Base-by-base conservation (phyloP, 2,888 invertebrate species). In the Drosophila falleni region DNA sequence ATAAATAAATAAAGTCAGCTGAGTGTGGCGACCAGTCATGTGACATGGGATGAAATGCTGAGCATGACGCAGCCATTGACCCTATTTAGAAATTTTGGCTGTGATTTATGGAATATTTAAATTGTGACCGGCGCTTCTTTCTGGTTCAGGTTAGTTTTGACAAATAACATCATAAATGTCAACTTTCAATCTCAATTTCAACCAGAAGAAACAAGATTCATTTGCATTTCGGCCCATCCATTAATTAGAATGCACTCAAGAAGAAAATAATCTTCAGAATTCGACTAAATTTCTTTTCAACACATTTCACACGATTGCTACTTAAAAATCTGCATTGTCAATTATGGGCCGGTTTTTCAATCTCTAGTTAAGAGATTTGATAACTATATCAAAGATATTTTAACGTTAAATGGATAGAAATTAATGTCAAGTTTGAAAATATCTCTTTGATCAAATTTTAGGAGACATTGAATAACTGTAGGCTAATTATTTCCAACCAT, bases 111-210 rank as follows among this genome's bases (percentile, higher is more conserved):
- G 67, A 61, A 67, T 71, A 58, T 44, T 23, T 49, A 46, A 50
- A 47, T 39, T 62, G 53, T 44, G 66, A n/a, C 33, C 56, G 37
- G 59, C 76, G 65, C 68, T 60, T 72, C 26, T 26, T 51, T 71
- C 78, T 63, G 76, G 80, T 75, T 79, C 37, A n/a, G 31, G 31
- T 68, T 68, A 64, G 71, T 59, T 56, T 51, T 42, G 42, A 60
- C 76, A 71, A 65, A 65, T 66, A 59, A 55, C 51, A 42, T 15
- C 35, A 33, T 23, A 33, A 15, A 35, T 42, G 19, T 53, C 13
- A 11, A 19, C 19, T 16, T 56, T 31, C 15, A 46, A 31, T 49
- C 11, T 31, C 31, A 49, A 16, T 35, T 53, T 42, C 44, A 70
- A 64, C 54, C 41, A 74, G 55, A n/a, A 26, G 58, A 42, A 64